Evolutionary conservation across 1,140 invertebrate genomes (phyloP).

Genomic region (Drosophila suzukii): DNA sequence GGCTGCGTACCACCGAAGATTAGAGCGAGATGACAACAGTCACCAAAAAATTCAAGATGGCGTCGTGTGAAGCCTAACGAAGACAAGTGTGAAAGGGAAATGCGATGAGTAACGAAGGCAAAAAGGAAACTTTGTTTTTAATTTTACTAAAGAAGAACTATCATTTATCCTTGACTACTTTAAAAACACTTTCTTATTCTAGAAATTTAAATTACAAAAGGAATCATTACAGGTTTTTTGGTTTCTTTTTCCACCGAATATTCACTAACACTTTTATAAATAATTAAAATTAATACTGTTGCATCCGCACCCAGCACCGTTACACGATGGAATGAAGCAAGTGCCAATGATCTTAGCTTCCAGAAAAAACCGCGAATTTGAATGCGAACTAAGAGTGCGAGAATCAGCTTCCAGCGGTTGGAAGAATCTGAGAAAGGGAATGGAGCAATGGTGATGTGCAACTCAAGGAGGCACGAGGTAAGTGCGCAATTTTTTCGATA

Average conservation of each 20-base stretch:
- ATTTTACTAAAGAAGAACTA: not conserved
- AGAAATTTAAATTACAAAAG: constrained; percentile 24
- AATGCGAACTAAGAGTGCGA: not conserved
- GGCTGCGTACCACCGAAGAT: too few species aligned
- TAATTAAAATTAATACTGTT: not conserved
- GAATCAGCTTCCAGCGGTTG: not conserved
- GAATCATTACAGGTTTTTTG: constrained; percentile 9
- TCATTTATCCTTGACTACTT: not conserved
- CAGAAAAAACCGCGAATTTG: not conserved
- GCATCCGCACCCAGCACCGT: constrained; percentile 8
- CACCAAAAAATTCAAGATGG: constrained; percentile 5
- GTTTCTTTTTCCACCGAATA: not conserved
- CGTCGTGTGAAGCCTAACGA: not conserved
- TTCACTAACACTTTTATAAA: constrained; percentile 6
- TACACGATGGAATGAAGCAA: constrained; percentile 4
- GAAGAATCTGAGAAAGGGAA: constrained; percentile 1
- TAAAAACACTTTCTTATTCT: constrained; percentile 15
- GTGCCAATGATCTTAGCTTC: constrained; percentile 2
- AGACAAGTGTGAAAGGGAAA: not conserved
- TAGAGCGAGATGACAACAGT: constrained; percentile 13
- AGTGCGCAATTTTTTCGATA: not conserved
- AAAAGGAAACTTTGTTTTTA: not conserved
- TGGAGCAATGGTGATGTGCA: not conserved
- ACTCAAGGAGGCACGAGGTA: not conserved
- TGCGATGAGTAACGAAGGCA: not conserved